A percentile compares a stretch with the other conserved stretches of the same genome.
Conservation (phyloP, 2,797 vertebrate genomes). For the Sebastes baramenuke region DNA sequence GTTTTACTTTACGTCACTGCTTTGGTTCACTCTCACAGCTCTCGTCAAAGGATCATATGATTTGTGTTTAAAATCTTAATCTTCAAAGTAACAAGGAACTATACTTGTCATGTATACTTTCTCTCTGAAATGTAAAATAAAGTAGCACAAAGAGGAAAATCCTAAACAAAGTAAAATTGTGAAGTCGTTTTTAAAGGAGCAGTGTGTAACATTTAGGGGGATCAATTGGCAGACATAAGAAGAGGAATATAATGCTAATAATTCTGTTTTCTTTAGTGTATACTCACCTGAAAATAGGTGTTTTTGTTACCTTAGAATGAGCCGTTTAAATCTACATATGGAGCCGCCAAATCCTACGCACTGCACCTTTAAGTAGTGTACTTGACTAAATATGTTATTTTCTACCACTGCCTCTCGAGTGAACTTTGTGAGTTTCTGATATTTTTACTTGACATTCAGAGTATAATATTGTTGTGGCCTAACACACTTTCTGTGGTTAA, state of each 20-base stretch:
- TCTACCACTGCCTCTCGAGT: neutral
- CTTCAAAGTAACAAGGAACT: neutral
- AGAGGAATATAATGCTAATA: fast-evolving
- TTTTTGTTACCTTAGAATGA: no score
- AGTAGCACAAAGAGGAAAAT: neutral
- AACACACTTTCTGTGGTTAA: neutral
- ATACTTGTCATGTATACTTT: neutral
- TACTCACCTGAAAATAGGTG: no score
- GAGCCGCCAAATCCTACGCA: no score
- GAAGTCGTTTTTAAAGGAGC: no score
- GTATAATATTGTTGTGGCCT: neutral
- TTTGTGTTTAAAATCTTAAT: neutral
- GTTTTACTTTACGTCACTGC: neutral
- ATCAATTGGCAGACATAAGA: no score
- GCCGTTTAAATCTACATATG: no score
- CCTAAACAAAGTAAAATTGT: neutral
- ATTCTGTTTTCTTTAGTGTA: no score
- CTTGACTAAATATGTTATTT: neutral
- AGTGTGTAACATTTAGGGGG: no score
- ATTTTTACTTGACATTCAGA: neutral
- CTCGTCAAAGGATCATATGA: neutral
- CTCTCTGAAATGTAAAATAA: neutral
- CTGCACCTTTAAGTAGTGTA: no score
- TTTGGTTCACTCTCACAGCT: neutral
- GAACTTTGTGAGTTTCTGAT: neutral